phyloP scores from a whole-genome alignment of 2,888 invertebrate species.

The Xestoiulus laeticollis region DNA sequence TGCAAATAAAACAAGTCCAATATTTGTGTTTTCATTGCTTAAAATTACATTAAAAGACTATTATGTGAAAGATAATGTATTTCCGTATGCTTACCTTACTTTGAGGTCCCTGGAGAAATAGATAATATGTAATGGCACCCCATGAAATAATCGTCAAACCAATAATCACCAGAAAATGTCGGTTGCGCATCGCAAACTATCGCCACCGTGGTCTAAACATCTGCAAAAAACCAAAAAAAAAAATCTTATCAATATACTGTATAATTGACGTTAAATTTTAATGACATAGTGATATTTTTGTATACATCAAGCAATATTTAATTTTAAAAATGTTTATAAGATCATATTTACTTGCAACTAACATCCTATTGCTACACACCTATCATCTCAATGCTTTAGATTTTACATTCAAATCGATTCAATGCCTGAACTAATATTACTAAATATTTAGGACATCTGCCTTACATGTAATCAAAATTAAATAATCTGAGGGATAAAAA shows the following conservation, averaged over 20 bases:
- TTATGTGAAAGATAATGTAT: neutral
- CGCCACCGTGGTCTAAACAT: slow-evolving; percentile 54
- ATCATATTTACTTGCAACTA: too few species aligned
- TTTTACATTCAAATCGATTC: too few species aligned
- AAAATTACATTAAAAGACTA: too few species aligned
- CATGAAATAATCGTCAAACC: slow-evolving; percentile 67
- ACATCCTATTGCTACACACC: too few species aligned
- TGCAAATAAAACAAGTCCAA: neutral
- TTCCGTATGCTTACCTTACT: slow-evolving; percentile 59
- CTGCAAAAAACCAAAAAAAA: slow-evolving; percentile 51
- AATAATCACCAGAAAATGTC: slow-evolving; percentile 55
- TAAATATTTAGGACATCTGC: too few species aligned
- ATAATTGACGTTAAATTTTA: neutral
- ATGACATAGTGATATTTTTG: neutral
- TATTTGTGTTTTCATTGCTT: neutral
- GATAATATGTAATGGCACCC: slow-evolving; percentile 69
- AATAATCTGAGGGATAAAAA: too few species aligned
- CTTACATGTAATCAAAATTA: too few species aligned
- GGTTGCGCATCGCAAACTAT: slow-evolving; percentile 56
- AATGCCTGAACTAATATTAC: too few species aligned
- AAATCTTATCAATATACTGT: neutral
- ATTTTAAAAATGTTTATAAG: too few species aligned
- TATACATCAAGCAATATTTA: too few species aligned
- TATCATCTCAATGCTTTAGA: too few species aligned
- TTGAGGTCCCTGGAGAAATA: slow-evolving; percentile 67